These are phyloP conservation scores for Synanthedon myopaeformis DNA, from an alignment of 2,888 invertebrate species.

Conservation along the genomic window DNA sequence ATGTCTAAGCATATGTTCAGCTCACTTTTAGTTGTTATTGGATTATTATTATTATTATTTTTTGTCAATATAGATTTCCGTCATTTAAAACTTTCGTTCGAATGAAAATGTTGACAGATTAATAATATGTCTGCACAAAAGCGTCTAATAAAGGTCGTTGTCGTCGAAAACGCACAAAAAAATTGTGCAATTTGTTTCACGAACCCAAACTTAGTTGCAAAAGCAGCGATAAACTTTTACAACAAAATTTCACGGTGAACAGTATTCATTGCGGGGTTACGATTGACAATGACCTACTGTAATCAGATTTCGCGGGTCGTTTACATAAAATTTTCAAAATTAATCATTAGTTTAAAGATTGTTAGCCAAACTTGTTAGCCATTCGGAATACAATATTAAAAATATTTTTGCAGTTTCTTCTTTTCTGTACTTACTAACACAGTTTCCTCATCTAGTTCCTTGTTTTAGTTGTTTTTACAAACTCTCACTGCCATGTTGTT, in stretches of 20 bases:
- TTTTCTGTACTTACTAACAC: too few species aligned
- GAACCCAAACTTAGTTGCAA: slow-evolving; percentile 44
- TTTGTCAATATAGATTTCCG: too few species aligned
- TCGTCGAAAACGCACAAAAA: slow-evolving; percentile 15
- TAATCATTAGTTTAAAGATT: too few species aligned
- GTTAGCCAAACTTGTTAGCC: too few species aligned
- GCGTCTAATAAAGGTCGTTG: neutral
- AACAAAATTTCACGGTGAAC: slow-evolving; percentile 50
- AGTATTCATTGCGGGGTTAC: slow-evolving; percentile 41
- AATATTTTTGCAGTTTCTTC: too few species aligned
- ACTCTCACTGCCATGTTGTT: too few species aligned
- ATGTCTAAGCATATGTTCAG: too few species aligned
- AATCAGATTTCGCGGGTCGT: slow-evolving; percentile 19
- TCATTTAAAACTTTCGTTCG: neutral
- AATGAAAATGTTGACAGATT: neutral
- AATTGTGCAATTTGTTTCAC: slow-evolving; percentile 44
- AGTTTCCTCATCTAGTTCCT: too few species aligned
- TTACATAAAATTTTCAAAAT: slow-evolving; percentile 2
- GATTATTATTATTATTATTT: too few species aligned
- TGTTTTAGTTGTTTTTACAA: too few species aligned
- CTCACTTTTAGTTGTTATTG: too few species aligned
- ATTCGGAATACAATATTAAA: too few species aligned
- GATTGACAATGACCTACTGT: slow-evolving; percentile 60
- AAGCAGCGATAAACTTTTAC: slow-evolving; percentile 46
- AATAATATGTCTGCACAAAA: neutral